Percentiles rank a stretch among this genome's conserved stretches.
Conservation (phyloP, 2,888 invertebrate species). For the Protonemura montana region DNA sequence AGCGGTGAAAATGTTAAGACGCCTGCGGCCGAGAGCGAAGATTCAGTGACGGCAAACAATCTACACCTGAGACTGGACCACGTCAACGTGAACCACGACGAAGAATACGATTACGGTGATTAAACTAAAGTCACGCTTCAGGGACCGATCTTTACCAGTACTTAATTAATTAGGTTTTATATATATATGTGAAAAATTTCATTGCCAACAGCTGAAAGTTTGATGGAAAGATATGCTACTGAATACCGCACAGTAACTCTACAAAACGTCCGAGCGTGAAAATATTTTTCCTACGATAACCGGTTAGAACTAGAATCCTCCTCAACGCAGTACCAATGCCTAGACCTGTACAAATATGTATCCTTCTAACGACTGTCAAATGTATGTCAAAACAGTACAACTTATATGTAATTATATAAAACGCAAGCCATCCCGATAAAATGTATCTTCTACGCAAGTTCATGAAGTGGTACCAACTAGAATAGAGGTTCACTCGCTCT, state of each 20-base stretch:
- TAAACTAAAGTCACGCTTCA: neutral
- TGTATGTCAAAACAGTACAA: no score
- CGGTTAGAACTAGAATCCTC: neutral
- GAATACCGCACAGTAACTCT: neutral
- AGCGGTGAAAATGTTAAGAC: neutral
- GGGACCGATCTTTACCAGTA: neutral
- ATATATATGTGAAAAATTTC: neutral
- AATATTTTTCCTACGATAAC: neutral
- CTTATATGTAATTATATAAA: no score
- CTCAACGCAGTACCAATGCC: neutral
- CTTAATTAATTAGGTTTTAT: conserved; percentile 12
- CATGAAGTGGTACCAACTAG: no score
- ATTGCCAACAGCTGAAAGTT: no score
- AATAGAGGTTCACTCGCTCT: no score
- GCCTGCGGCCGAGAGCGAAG: neutral
- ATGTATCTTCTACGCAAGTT: no score
- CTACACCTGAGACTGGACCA: neutral
- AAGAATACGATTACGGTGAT: neutral
- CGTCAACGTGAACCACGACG: neutral
- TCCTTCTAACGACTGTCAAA: neutral
- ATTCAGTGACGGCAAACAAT: neutral
- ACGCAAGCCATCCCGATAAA: no score
- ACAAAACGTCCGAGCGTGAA: neutral
- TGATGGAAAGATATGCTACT: neutral
- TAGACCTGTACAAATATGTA: neutral